Conservation (phyloP, 2,888 invertebrate genomes). For the Thera britannica region DNA sequence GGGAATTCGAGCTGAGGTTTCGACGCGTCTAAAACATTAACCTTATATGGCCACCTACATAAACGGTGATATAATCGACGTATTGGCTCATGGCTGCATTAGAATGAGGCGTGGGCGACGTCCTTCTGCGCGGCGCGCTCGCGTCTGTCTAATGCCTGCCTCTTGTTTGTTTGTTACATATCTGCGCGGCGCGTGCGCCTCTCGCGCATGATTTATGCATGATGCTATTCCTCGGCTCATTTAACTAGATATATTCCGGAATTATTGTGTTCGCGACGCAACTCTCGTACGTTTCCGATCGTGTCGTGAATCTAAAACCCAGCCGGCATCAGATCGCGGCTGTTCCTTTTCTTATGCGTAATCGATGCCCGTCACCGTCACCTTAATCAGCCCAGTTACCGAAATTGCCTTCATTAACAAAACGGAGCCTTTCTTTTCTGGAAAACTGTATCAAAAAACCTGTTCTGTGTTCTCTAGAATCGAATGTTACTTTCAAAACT, state of each 20-base stretch:
- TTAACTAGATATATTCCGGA: slow-evolving; percentile 78
- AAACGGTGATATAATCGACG: slow-evolving; percentile 78
- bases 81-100: slow-evolving; percentile 70
- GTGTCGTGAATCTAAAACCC: slow-evolving; percentile 67
- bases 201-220: slow-evolving; percentile 76
- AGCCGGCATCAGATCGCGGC: slow-evolving; percentile 39
- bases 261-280: slow-evolving; percentile 72
- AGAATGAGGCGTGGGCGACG: slow-evolving; percentile 70
- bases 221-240: slow-evolving; percentile 71
- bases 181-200: slow-evolving; percentile 63
- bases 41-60: slow-evolving; percentile 84
- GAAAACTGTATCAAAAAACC: slow-evolving; percentile 67
- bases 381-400: slow-evolving; percentile 68
- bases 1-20: slow-evolving; percentile 59
- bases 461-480: slow-evolving; percentile 62
- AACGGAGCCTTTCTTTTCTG: slow-evolving; percentile 59
- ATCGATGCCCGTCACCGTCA: slow-evolving; percentile 63
- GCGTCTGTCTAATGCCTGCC: slow-evolving; percentile 58
- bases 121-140: slow-evolving; percentile 68
- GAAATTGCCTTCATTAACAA: slow-evolving; percentile 74
- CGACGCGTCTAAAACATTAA: slow-evolving; percentile 71
- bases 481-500: slow-evolving; percentile 61
- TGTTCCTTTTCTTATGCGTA: slow-evolving; percentile 53
- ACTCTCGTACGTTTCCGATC: slow-evolving; percentile 61
- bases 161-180: slow-evolving; percentile 50